Evolutionary conservation across 2,888 invertebrate species (phyloP).

Genomic region (Xestobium rufovillosum): DNA sequence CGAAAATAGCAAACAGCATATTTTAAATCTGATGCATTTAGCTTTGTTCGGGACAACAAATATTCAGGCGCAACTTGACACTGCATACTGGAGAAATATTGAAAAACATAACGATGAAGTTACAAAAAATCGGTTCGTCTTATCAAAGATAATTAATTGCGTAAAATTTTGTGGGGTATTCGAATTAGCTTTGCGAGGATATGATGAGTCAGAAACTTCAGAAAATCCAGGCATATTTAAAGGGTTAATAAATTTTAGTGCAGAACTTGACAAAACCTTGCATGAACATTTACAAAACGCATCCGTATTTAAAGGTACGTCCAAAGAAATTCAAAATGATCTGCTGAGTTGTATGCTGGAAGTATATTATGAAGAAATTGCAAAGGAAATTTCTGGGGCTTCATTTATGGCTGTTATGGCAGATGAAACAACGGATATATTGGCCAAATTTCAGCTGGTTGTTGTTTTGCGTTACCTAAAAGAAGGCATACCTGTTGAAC

Average conservation of each 20-base stretch:
- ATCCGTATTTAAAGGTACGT: slow-evolving; percentile 30
- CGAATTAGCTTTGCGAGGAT: slow-evolving; percentile 29
- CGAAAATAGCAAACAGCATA: slow-evolving; percentile 14
- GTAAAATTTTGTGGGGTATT: slow-evolving; percentile 31
- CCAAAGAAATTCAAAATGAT: slow-evolving; percentile 32
- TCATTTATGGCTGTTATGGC: slow-evolving; percentile 26
- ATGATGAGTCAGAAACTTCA: slow-evolving; percentile 23
- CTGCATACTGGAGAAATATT: slow-evolving; percentile 18
- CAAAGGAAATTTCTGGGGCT: slow-evolving; percentile 24
- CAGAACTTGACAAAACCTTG: slow-evolving; percentile 27
- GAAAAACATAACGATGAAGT: slow-evolving; percentile 24
- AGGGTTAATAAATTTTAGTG: slow-evolving; percentile 25
- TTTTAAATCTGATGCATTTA: slow-evolving; percentile 15
- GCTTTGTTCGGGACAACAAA: slow-evolving; percentile 20
- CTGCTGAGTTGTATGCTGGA: slow-evolving; percentile 30
- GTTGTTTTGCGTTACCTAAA: slow-evolving; percentile 28
- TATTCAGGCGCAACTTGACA: slow-evolving; percentile 21
- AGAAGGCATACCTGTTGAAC: slow-evolving; percentile 19
- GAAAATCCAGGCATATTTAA: slow-evolving; percentile 24
- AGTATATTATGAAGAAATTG: slow-evolving; percentile 27
- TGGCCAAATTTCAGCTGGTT: slow-evolving; percentile 23
- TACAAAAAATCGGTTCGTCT: slow-evolving; percentile 24
- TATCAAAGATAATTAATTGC: slow-evolving; percentile 27
- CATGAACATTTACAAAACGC: slow-evolving; percentile 25
- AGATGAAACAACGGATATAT: slow-evolving; percentile 32